Conservation (phyloP, 37 sponge, comb jelly and placozoan genomes). For the Mnemiopsis leidyi region DNA sequence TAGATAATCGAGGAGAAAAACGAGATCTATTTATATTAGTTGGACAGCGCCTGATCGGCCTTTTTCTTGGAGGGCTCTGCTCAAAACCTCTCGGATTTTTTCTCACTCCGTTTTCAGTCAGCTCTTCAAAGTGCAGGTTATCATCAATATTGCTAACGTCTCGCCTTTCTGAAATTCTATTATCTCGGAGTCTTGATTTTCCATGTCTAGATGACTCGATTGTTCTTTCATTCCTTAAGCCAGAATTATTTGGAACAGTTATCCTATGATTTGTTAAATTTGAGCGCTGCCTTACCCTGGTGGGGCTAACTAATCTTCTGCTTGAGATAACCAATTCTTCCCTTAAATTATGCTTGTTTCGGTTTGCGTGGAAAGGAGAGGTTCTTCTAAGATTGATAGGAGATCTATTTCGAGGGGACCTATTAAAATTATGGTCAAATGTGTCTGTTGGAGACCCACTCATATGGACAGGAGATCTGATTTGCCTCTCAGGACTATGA, state of each 20-base stretch:
- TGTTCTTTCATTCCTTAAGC: not conserved
- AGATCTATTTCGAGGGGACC: not conserved
- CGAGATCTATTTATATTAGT: not conserved
- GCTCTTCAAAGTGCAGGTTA: not conserved
- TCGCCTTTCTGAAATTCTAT: not conserved
- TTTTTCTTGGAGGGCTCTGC: conserved; percentile 22
- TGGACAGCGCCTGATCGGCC: not conserved
- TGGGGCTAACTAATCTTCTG: not conserved
- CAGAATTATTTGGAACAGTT: not conserved
- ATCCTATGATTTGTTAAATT: not conserved
- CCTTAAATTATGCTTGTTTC: not conserved
- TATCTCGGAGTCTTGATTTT: no score
- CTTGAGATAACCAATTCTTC: not conserved
- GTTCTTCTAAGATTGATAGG: not conserved
- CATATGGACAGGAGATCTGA: not conserved
- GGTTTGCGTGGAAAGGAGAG: not conserved
- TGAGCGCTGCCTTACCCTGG: not conserved
- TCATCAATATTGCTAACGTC: not conserved
- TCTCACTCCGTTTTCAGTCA: not conserved
- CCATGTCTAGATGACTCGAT: not conserved
- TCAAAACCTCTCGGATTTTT: not conserved
- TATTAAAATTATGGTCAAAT: not conserved
- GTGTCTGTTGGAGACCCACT: not conserved
- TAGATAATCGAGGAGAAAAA: not conserved
- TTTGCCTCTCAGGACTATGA: not conserved